Conservation (phyloP, 2,797 vertebrate genomes). For the Neomorphus geoffroyi region DNA sequence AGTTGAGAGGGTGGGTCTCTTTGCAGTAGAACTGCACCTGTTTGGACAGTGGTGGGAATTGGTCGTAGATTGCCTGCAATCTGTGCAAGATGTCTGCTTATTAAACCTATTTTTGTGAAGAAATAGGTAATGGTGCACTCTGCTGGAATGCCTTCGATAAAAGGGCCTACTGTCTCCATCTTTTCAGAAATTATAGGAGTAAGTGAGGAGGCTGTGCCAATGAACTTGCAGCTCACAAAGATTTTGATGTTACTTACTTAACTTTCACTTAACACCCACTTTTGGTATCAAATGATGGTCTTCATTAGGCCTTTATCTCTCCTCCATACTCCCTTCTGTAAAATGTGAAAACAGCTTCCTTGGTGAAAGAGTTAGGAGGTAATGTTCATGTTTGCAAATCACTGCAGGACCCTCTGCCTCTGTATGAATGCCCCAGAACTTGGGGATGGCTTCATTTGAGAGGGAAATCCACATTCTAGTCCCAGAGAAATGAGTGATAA, state of each 20-base stretch:
- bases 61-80: background rate
- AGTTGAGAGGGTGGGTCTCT: background rate
- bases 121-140: background rate
- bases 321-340: background rate
- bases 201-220: background rate
- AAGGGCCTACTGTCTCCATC: background rate
- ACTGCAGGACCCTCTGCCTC: background rate
- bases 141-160: background rate
- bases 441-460: background rate
- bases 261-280: background rate
- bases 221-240: background rate
- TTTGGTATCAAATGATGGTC: background rate
- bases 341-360: background rate
- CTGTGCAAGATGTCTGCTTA: background rate
- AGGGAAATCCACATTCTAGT: background rate
- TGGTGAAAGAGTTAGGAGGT: background rate
- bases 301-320: background rate
- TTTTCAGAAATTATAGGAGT: background rate
- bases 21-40: background rate
- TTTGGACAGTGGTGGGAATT: background rate
- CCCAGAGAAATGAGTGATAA: background rate
- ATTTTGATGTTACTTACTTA: background rate
- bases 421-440: background rate
- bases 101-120: background rate
- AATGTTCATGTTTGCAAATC: background rate